phyloP scores from a whole-genome alignment of 2,113 vertebrate species.

The Stictonetta naevosa region DNA sequence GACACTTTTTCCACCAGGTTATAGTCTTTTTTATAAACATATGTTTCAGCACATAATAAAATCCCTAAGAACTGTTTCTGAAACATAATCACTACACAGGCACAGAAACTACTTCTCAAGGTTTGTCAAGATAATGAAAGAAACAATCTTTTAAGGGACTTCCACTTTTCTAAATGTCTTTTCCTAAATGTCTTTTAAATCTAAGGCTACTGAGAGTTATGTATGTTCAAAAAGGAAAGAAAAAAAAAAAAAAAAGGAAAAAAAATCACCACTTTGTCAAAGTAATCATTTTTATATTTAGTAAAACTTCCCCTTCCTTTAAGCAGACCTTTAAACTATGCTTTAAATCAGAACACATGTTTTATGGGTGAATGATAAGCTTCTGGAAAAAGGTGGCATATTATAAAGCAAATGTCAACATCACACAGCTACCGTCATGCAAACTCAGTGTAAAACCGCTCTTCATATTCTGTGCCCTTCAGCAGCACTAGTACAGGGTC shows the following conservation, averaged over 20 bases:
- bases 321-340: neutral
- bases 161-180: constrained; percentile 36
- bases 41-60: constrained; percentile 61
- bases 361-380: constrained; percentile 46
- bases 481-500: neutral
- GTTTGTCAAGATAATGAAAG: constrained; percentile 68
- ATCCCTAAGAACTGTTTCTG: constrained; percentile 44
- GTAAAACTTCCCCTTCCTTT: constrained; percentile 40
- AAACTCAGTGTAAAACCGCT: neutral
- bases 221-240: neutral
- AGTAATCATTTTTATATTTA: constrained; percentile 59
- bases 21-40: constrained; percentile 55
- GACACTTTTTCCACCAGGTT: constrained; percentile 63
- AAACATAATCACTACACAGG: constrained; percentile 36
- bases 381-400: constrained; percentile 5
- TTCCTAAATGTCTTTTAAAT: constrained; percentile 48
- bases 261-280: constrained; percentile 18
- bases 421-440: neutral
- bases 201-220: neutral
- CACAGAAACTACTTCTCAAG: constrained; percentile 56
- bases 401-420: constrained; percentile 13
- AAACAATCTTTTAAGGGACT: constrained; percentile 42
- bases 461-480: neutral
- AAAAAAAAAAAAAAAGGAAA: too few species aligned
- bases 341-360: neutral